These are phyloP conservation scores for Sebastes hubbsi DNA, from an alignment of 2,797 vertebrate species.

Conservation along the genomic window DNA sequence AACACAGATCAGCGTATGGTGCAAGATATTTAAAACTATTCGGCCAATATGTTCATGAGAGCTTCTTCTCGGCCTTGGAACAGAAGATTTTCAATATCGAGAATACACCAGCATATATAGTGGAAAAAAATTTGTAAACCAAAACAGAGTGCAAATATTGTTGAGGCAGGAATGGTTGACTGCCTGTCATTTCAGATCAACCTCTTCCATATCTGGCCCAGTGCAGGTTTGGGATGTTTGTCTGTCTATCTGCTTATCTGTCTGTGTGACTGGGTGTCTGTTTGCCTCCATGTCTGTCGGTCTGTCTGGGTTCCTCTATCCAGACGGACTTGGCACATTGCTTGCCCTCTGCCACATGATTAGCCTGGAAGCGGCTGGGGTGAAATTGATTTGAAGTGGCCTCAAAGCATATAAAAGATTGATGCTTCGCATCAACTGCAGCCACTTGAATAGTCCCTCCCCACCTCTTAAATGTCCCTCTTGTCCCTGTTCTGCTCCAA, in stretches of 20 bases:
- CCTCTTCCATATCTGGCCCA: conserved; percentile 64
- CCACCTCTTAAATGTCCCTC: conserved; percentile 61
- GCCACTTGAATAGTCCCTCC: conserved; percentile 66
- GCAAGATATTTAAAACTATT: conserved; percentile 26
- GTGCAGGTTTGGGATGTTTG: conserved; percentile 71
- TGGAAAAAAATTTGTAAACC: conserved; percentile 65
- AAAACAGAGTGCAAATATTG: conserved; percentile 71
- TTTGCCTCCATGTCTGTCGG: conserved; percentile 58
- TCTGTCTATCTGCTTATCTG: conserved; percentile 71
- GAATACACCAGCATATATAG: conserved; percentile 37
- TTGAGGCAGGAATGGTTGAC: conserved; percentile 69
- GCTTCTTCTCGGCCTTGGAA: conserved; percentile 30
- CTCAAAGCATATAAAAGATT: conserved; percentile 86
- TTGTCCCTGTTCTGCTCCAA: conserved; percentile 55
- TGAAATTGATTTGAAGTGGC: conserved; percentile 86
- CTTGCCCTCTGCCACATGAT: conserved; percentile 81
- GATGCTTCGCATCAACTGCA: conserved; percentile 76
- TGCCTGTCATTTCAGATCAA: conserved; percentile 74
- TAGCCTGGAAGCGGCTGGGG: conserved; percentile 78
- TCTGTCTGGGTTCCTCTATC: conserved; percentile 59
- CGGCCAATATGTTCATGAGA: conserved; percentile 23
- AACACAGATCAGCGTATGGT: background rate
- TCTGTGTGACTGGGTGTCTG: conserved; percentile 69
- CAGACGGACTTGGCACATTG: conserved; percentile 68
- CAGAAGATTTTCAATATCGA: conserved; percentile 37